A percentile compares a stretch with the other conserved stretches of the same genome.
Evolutionary conservation across 2,888 invertebrate species (phyloP).

Genomic region (Xanthorhoe spadicearia): DNA sequence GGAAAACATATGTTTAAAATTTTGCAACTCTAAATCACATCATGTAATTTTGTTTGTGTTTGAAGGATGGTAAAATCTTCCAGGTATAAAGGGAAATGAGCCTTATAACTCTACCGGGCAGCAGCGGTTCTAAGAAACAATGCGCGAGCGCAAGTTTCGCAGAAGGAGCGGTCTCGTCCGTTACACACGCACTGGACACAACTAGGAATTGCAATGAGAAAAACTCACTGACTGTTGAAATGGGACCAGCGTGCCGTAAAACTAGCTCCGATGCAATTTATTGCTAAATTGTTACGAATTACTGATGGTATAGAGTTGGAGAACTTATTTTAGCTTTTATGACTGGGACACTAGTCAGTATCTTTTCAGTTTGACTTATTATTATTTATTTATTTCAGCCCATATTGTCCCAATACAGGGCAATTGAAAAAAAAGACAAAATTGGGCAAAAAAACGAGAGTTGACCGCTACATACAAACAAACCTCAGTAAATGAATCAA

Average conservation of each 20-base stretch:
- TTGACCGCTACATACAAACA: too few species aligned
- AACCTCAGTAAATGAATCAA: not conserved
- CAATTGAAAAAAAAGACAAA: too few species aligned
- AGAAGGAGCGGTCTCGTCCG: conserved; percentile 79
- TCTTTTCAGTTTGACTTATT: too few species aligned
- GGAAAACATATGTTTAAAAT: too few species aligned
- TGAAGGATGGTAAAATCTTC: conserved; percentile 71
- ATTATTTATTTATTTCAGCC: too few species aligned
- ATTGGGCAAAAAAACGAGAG: too few species aligned
- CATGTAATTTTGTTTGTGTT: too few species aligned
- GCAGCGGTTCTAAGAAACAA: conserved; percentile 80
- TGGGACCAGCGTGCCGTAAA: conserved; percentile 68
- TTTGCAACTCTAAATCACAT: too few species aligned
- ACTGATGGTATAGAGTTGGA: conserved; percentile 64
- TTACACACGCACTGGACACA: conserved; percentile 63
- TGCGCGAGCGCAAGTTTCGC: conserved; percentile 71
- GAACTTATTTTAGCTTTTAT: not conserved
- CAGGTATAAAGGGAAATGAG: conserved; percentile 60
- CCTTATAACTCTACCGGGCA: conserved; percentile 65
- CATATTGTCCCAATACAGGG: too few species aligned
- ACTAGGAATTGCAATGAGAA: conserved; percentile 78
- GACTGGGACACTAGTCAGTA: too few species aligned
- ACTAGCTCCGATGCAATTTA: conserved; percentile 67
- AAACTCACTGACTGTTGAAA: conserved; percentile 78
- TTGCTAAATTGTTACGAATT: conserved; percentile 74